phyloP scores from a whole-genome alignment of 2,113 vertebrate species.

The Scytalopus superciliaris region DNA sequence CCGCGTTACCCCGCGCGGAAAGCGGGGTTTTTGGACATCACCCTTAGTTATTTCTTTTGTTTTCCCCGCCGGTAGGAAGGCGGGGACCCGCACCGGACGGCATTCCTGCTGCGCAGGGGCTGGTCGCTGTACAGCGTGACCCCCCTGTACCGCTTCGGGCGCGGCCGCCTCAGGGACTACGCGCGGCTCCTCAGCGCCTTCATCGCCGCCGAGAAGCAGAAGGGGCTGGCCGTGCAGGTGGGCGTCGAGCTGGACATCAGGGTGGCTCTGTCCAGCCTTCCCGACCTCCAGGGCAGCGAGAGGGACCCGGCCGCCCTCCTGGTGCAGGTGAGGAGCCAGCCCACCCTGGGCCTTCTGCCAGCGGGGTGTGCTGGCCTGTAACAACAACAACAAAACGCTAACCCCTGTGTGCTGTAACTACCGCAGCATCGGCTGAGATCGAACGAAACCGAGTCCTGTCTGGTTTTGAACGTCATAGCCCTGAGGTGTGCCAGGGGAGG shows the following conservation, averaged over 20 bases:
- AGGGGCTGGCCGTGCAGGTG: slow-evolving; percentile 81
- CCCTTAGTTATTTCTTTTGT: no score
- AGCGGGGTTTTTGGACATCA: no score
- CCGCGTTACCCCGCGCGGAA: no score
- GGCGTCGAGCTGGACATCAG: slow-evolving; percentile 74
- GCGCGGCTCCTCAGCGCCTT: slow-evolving; percentile 80
- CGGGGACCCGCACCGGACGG: slow-evolving; percentile 68
- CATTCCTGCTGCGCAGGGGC: slow-evolving; percentile 78
- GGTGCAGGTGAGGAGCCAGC: slow-evolving; percentile 78
- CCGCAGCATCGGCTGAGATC: no score
- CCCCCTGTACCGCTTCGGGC: slow-evolving; percentile 84
- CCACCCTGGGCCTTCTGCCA: no score
- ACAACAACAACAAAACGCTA: no score
- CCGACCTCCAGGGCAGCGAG: slow-evolving; percentile 73
- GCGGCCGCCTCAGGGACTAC: slow-evolving; percentile 78
- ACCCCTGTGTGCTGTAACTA: background rate
- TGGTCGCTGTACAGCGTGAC: slow-evolving; percentile 91
- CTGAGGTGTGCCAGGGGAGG: background rate
- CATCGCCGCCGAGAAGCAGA: slow-evolving; percentile 84
- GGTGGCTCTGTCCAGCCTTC: slow-evolving; percentile 77
- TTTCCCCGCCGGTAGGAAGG: slow-evolving; percentile 54
- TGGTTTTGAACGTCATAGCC: background rate
- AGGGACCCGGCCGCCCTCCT: slow-evolving; percentile 81
- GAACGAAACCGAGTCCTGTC: background rate
- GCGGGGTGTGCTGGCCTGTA: no score